phyloP scores from a whole-genome alignment of 2,797 vertebrate genomes.

The Phoxinus dragarum region DNA sequence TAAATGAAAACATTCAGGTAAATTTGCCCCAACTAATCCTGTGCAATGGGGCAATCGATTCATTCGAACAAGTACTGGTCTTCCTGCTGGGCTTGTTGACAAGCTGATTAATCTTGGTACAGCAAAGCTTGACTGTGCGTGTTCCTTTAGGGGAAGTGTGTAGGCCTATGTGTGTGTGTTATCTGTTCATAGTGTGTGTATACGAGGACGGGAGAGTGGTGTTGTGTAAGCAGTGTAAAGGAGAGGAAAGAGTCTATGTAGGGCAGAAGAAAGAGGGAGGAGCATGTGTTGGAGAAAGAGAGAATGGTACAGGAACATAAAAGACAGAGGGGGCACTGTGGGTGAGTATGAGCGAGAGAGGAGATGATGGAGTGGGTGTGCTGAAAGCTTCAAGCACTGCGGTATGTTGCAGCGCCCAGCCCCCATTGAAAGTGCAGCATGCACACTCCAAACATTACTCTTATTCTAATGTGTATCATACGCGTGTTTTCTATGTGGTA shows the following conservation, averaged over 20 bases:
- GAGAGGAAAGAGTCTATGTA: constrained; percentile 39
- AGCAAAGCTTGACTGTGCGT: constrained; percentile 29
- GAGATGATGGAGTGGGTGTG: constrained; percentile 61
- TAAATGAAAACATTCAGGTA: constrained; percentile 3
- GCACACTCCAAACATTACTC: constrained; percentile 19
- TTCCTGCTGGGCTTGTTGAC: constrained; percentile 41
- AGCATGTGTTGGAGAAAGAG: constrained; percentile 31
- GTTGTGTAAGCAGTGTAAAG: constrained; percentile 12
- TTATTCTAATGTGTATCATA: not conserved
- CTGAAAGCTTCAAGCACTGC: constrained; percentile 77
- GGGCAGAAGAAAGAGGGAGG: constrained; percentile 39
- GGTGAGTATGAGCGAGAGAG: constrained; percentile 41
- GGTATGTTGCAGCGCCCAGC: constrained; percentile 82
- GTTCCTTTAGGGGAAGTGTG: constrained; percentile 37
- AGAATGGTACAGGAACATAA: constrained; percentile 46
- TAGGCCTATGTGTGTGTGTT: constrained; percentile 39
- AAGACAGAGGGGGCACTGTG: constrained; percentile 45
- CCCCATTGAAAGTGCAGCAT: constrained; percentile 71
- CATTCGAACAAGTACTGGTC: not conserved
- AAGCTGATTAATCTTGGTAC: constrained; percentile 56
- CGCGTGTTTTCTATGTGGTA: not conserved
- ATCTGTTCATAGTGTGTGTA: constrained; percentile 14
- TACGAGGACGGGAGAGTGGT: constrained; percentile 19
- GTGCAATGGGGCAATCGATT: not conserved
- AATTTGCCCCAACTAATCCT: not conserved